Evolutionary conservation across 2,888 invertebrate genomes (phyloP).

Genomic region (Urechis unicinctus): DNA sequence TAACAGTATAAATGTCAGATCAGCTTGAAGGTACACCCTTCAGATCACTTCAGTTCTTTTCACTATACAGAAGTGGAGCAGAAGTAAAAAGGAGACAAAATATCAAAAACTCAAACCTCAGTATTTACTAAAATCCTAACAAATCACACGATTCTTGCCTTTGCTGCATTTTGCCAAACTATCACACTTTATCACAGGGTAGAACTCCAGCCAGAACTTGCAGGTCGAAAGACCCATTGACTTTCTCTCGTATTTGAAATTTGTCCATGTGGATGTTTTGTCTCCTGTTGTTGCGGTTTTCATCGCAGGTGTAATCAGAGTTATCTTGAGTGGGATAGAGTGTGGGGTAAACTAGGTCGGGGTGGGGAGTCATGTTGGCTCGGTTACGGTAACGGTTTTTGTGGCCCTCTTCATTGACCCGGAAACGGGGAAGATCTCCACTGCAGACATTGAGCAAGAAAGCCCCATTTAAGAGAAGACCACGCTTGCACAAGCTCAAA

Average conservation of each 20-base stretch:
- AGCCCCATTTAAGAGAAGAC: not conserved
- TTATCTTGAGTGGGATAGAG: constrained; percentile 38
- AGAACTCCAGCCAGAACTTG: constrained; percentile 14
- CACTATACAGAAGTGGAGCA: too few relatives aligned
- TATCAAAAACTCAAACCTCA: too few relatives aligned
- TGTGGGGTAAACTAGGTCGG: constrained; percentile 32
- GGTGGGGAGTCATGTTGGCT: constrained; percentile 28
- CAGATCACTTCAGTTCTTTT: too few relatives aligned
- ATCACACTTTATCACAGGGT: too few relatives aligned
- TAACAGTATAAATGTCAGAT: too few relatives aligned
- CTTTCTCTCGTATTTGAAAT: constrained; percentile 26
- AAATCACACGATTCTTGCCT: too few relatives aligned
- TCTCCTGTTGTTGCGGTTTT: constrained; percentile 28
- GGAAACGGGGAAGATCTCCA: constrained; percentile 24
- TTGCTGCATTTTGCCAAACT: too few relatives aligned
- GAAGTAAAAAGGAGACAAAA: too few relatives aligned
- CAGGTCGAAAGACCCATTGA: constrained; percentile 32
- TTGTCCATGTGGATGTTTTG: constrained; percentile 27
- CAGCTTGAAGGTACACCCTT: too few relatives aligned
- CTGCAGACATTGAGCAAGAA: not conserved
- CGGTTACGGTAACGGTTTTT: constrained; percentile 34
- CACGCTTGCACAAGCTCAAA: too few relatives aligned
- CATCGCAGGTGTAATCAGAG: constrained; percentile 30
- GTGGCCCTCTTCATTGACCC: constrained; percentile 37
- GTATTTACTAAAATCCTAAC: too few relatives aligned